phyloP scores from a whole-genome alignment of 2,113 vertebrate genomes.

The Colistium nudipinnis region DNA sequence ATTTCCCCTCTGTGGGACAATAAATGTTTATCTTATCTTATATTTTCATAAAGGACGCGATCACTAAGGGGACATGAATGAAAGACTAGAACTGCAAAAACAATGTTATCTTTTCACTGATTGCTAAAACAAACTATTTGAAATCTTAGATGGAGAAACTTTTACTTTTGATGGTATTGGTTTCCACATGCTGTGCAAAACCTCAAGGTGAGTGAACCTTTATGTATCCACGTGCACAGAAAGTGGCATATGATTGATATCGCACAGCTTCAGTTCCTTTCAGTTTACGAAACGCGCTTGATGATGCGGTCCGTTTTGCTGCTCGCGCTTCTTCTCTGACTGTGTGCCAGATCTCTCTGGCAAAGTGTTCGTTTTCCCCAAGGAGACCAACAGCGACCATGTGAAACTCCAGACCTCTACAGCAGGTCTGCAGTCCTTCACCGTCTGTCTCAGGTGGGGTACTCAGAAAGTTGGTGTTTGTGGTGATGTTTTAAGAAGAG shows the following conservation, averaged over 20 bases:
- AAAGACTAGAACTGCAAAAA: no score
- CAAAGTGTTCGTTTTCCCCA: conserved; percentile 57
- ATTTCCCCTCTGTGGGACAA: no score
- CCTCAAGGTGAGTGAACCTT: not conserved
- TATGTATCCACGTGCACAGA: not conserved
- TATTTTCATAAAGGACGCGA: no score
- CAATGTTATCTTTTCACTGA: not conserved
- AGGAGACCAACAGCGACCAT: not conserved
- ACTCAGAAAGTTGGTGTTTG: not conserved
- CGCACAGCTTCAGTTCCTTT: not conserved
- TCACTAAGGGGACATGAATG: no score
- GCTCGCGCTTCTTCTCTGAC: not conserved
- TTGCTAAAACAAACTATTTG: not conserved
- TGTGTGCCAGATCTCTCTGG: conserved; percentile 13
- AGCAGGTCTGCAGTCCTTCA: conserved; percentile 15
- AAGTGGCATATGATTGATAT: not conserved
- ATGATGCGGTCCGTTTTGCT: not conserved
- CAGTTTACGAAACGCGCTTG: not conserved
- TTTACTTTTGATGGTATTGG: not conserved
- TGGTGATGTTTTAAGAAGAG: not conserved
- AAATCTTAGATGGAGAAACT: not conserved
- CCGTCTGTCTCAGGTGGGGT: conserved; percentile 39
- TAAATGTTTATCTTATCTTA: no score
- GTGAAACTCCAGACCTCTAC: conserved; percentile 40
- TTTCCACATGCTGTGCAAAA: not conserved